Evolutionary conservation across 2,888 invertebrate species (phyloP), one percentile per base, ranked within the genome.

Genomic region (Lycocerus yunnanus): DNA sequence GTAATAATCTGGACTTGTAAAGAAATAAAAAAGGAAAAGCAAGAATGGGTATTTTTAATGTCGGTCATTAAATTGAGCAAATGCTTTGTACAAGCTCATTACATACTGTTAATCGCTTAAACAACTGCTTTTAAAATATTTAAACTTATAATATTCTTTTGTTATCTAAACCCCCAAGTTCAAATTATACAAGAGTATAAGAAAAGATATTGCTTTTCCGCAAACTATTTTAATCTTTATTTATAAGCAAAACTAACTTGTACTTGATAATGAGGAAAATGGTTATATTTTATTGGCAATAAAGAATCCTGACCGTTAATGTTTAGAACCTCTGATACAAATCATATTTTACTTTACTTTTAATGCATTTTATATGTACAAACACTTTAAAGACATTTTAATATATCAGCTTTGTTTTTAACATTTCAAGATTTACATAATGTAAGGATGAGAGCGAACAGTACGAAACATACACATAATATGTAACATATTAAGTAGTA

Each of bases 81-180:
- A 68, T 68, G 68, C 68, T 72, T 72, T 72, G 68, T 72, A 68
- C 58, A 68, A 68, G 68, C 68, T 72, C 72, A 68, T 72, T 72
- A 72, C 58, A 68, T 72, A 68, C 72, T 72, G 72, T 72, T 68
- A 72, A 72, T 43, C 43, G 43, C 5, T 43, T 43, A 43, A 43
- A 43, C 43, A 43, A 43, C 43, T 43, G 11, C 4, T 43, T 43
- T 43, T 6, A 43, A n/a, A 43, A n/a, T 43, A 43, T 43, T 43
- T 43, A n/a, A n/a, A 43, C 5, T 43, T 43, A 43, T 13, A 43
- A 43, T 43, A 13, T 43, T n/a, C 43, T 43, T 27, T 43, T 43
- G 43, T 43, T 43, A 43, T n/a, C n/a, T n/a, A 43, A 43, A n/a
- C n/a, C 43, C n/a, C 43, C 5, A n/a, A 43, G 43, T 43, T 43